These are phyloP conservation scores for Willowsia nigromaculata DNA, from an alignment of 2,888 invertebrate genomes.

Conservation along the genomic window DNA sequence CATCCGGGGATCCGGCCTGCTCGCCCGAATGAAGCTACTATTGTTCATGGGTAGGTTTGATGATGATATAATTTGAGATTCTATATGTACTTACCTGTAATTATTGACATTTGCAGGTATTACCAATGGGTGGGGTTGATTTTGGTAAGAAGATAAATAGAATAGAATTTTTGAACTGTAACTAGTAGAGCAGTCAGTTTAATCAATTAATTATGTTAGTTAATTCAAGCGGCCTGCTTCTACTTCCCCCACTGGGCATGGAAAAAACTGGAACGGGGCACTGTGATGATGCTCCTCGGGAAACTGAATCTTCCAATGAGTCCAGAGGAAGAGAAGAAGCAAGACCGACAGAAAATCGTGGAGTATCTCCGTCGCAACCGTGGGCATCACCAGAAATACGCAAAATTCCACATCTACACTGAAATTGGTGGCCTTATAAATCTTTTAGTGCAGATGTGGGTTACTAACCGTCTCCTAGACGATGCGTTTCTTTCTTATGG, in stretches of 20 bases:
- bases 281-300: background rate
- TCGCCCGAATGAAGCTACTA: background rate
- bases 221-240: background rate
- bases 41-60: background rate
- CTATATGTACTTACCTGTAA: too few species aligned
- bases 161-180: too few species aligned
- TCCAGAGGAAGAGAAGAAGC: background rate
- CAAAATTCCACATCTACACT: background rate
- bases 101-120: too few species aligned
- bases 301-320: background rate
- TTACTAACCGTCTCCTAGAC: background rate
- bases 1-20: background rate
- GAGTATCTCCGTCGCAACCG: background rate
- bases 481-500: slow-evolving; percentile 10
- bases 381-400: slow-evolving; percentile 13
- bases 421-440: background rate
- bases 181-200: too few species aligned
- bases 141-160: too few species aligned
- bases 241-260: slow-evolving; percentile 9
- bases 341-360: background rate
- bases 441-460: background rate
- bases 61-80: too few species aligned
- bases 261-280: slow-evolving; percentile 20
- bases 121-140: slow-evolving; percentile 23
- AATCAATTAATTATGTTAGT: too few species aligned